Evolutionary conservation across 2,888 invertebrate species (phyloP).

Genomic region (Drosophila atripex): DNA sequence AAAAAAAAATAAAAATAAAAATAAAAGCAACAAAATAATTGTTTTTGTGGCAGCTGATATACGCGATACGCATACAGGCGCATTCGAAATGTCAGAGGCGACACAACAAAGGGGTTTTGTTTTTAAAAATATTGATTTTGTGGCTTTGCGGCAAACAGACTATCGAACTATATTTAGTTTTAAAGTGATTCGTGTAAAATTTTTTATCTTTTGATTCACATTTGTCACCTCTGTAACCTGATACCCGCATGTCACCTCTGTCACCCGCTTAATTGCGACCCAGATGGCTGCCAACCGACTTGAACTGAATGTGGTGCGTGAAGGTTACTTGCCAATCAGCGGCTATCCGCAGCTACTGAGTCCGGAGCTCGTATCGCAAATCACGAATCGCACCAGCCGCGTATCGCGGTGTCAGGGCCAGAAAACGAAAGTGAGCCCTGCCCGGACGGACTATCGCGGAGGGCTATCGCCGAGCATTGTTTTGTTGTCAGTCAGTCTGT

Average conservation of each 20-base stretch:
- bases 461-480: conserved; percentile 28
- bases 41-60: conserved; percentile 28
- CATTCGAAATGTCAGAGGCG: conserved; percentile 37
- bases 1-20: conserved; percentile 66
- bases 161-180: neutral
- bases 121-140: conserved; percentile 4
- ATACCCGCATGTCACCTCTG: neutral
- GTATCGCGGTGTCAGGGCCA: conserved; percentile 34
- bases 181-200: no score
- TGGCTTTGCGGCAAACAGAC: neutral
- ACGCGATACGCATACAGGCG: conserved; percentile 24
- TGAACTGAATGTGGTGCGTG: conserved; percentile 47
- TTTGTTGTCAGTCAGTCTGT: conserved; percentile 30
- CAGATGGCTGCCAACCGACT: conserved; percentile 29
- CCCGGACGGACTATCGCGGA: conserved; percentile 4
- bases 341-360: conserved; percentile 23
- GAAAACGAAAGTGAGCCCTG: conserved; percentile 40
- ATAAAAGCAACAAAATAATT: conserved; percentile 43
- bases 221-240: neutral
- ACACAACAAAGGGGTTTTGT: conserved; percentile 8
- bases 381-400: conserved; percentile 4
- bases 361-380: conserved; percentile 9
- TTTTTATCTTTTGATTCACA: neutral
- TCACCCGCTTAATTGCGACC: conserved; percentile 6
- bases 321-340: conserved; percentile 51